Conservation (phyloP, 2,113 vertebrate species). For the Urocynchramus pylzowi region DNA sequence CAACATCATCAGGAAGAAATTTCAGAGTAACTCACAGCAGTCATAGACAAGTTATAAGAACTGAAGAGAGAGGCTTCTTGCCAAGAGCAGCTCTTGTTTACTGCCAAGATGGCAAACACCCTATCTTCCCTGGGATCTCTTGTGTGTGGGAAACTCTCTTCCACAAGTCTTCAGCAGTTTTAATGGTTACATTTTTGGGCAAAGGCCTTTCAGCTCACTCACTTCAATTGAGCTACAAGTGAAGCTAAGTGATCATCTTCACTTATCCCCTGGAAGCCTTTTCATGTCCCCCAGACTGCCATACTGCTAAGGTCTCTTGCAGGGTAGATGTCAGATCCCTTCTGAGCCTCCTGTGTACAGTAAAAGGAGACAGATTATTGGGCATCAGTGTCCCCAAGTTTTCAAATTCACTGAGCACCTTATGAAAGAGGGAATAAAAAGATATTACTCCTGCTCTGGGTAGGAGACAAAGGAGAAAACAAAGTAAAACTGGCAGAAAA, state of each 20-base stretch:
- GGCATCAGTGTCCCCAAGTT: neutral
- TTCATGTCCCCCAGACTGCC: neutral
- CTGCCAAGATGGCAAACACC: slow-evolving; percentile 19
- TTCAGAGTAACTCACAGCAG: neutral
- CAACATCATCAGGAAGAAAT: neutral
- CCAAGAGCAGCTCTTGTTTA: slow-evolving; percentile 8
- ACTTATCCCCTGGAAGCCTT: neutral
- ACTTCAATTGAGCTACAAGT: neutral
- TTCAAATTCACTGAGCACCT: neutral
- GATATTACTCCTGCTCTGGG: neutral
- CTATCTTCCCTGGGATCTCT: slow-evolving; percentile 1
- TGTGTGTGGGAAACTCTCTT: slow-evolving; percentile 16
- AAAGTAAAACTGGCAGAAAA: neutral
- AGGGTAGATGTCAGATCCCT: neutral
- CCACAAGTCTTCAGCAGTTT: neutral
- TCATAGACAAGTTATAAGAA: neutral
- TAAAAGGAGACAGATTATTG: neutral
- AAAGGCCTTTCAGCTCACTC: neutral
- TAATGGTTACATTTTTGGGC: neutral
- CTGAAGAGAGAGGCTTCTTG: neutral
- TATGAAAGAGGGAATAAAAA: neutral
- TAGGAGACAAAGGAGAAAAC: neutral
- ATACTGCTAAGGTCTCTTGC: neutral
- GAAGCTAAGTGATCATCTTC: neutral
- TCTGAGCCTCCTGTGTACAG: neutral